Percentiles rank a stretch among this genome's conserved stretches.
These are phyloP conservation scores for Nematolebias whitei DNA, from an alignment of 2,113 vertebrate genomes.

Conservation along the genomic window DNA sequence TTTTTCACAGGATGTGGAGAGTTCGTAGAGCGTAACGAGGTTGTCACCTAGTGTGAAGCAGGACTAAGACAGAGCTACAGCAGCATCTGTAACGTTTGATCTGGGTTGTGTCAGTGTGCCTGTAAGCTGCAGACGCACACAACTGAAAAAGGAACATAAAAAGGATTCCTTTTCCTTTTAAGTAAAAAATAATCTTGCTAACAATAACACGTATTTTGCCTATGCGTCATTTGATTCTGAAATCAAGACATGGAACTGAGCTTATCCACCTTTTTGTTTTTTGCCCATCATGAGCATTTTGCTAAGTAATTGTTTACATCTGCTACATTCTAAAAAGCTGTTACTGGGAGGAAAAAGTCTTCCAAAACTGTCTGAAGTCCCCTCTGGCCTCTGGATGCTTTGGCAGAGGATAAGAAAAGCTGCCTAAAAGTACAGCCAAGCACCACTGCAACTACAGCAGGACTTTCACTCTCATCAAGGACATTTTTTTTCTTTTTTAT, in stretches of 20 bases:
- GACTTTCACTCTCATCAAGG: slow-evolving; percentile 50
- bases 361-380: slow-evolving; percentile 61
- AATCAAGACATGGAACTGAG: slow-evolving; percentile 47
- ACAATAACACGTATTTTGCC: slow-evolving; percentile 14
- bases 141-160: neutral
- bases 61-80: no score
- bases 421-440: slow-evolving; percentile 51
- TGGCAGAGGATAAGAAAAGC: slow-evolving; percentile 74
- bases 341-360: slow-evolving; percentile 21
- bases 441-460: slow-evolving; percentile 45
- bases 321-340: slow-evolving; percentile 66
- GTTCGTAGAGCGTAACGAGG: no score
- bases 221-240: slow-evolving; percentile 52
- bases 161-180: neutral
- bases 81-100: no score
- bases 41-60: no score
- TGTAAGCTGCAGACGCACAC: no score
- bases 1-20: no score
- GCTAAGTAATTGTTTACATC: slow-evolving; percentile 78
- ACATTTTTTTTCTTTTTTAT: slow-evolving; percentile 26
- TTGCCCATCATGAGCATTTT: slow-evolving; percentile 63
- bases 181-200: neutral
- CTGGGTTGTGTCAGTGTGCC: no score
- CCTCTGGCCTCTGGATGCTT: slow-evolving; percentile 61
- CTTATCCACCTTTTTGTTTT: slow-evolving; percentile 57